Percentiles rank a stretch among this genome's conserved stretches.
These are phyloP conservation scores for Drosophila barbarae DNA, from an alignment of 2,888 invertebrate genomes.

Conservation along the genomic window DNA sequence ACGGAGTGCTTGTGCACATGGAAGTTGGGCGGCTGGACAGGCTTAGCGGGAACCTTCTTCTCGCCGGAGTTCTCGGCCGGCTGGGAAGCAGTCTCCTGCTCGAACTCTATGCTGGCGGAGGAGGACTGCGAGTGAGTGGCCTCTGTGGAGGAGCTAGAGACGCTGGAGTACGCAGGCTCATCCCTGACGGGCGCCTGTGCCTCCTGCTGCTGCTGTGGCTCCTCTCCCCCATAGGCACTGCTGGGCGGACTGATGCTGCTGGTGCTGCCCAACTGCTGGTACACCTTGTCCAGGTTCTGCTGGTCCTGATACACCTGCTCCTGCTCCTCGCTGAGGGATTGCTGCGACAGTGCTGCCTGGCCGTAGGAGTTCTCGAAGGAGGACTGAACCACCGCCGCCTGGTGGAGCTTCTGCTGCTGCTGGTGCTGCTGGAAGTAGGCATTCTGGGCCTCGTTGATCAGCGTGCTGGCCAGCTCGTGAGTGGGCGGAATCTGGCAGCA, in stretches of 20 bases:
- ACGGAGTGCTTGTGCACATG: slow-evolving; percentile 76
- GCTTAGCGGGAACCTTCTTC: slow-evolving; percentile 20
- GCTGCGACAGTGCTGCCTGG: slow-evolving; percentile 52
- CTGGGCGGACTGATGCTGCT: slow-evolving; percentile 48
- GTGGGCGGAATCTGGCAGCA: slow-evolving; percentile 88
- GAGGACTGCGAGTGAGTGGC: slow-evolving; percentile 50
- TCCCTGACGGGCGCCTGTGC: slow-evolving; percentile 1
- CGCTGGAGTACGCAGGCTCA: slow-evolving; percentile 32
- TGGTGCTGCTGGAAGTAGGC: slow-evolving; percentile 70
- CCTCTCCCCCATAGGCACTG: slow-evolving; percentile 1
- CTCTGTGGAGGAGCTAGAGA: slow-evolving; percentile 53
- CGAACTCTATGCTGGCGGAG: slow-evolving; percentile 63
- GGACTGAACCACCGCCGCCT: slow-evolving; percentile 58
- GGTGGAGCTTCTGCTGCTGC: slow-evolving; percentile 65
- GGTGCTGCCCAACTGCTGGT: slow-evolving; percentile 66
- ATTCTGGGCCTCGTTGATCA: slow-evolving; percentile 76
- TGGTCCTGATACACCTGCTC: slow-evolving; percentile 48
- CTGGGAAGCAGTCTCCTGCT: slow-evolving; percentile 64
- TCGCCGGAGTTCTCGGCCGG: slow-evolving; percentile 45
- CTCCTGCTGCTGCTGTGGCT: slow-evolving; percentile 38
- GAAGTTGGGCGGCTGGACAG: slow-evolving; percentile 59
- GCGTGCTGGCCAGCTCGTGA: slow-evolving; percentile 78
- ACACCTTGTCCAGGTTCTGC: slow-evolving; percentile 70
- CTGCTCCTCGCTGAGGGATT: slow-evolving; percentile 51
- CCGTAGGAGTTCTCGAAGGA: slow-evolving; percentile 64